Evolutionary conservation across 2,888 invertebrate genomes (phyloP).

Genomic region (Lysandra coridon): DNA sequence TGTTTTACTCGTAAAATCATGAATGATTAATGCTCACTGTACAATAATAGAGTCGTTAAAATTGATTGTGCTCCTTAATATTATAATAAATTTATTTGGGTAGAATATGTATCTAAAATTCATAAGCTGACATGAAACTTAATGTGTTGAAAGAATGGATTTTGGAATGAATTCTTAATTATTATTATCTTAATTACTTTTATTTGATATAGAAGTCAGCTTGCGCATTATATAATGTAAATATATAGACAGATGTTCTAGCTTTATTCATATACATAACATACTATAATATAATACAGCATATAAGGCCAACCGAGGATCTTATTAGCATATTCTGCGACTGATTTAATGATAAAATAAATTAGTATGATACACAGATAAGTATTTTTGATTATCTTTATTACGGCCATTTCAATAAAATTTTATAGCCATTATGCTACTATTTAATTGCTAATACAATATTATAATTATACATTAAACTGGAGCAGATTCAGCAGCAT

Average conservation of each 20-base stretch:
- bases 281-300: neutral
- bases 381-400: slow-evolving; percentile 12
- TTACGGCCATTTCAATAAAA: neutral
- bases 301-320: neutral
- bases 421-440: slow-evolving; percentile 7
- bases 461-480: slow-evolving; percentile 4
- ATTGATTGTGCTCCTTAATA: neutral
- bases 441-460: slow-evolving; percentile 24
- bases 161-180: neutral
- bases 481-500: neutral
- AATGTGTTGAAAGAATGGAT: slow-evolving; percentile 4
- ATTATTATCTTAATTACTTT: slow-evolving; percentile 4
- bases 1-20: neutral
- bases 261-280: neutral
- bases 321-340: slow-evolving; percentile 9
- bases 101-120: neutral
- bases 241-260: slow-evolving; percentile 1
- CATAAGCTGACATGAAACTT: neutral
- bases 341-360: slow-evolving; percentile 13
- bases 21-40: neutral
- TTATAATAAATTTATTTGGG: neutral
- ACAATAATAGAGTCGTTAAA: neutral
- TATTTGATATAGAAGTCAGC: neutral
- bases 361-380: slow-evolving; percentile 6
- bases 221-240: neutral